Conservation (phyloP, 1,140 invertebrate genomes). For the Pomacea maculata region DNA sequence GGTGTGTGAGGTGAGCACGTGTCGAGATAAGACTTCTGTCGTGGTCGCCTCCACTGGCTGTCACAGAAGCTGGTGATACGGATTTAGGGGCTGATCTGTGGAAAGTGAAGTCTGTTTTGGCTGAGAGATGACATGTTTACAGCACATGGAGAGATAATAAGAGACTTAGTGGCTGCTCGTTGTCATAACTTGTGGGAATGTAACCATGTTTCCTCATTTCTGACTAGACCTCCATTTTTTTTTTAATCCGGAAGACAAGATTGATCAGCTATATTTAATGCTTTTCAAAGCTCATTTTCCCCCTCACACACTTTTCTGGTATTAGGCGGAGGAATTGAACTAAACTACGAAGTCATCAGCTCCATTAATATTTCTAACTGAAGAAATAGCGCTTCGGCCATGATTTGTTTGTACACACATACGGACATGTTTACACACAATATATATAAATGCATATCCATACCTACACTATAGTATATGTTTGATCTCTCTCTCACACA, state of each 20-base stretch:
- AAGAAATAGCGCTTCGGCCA: background rate
- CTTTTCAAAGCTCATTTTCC: no score
- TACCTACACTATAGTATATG: no score
- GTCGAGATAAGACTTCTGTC: background rate
- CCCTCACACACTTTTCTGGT: no score
- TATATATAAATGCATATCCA: background rate
- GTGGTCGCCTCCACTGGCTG: background rate
- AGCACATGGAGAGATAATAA: background rate
- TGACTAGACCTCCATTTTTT: no score
- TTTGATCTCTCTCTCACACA: no score
- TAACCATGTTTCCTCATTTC: no score
- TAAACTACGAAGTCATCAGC: no score
- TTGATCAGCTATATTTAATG: no score
- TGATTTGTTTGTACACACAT: background rate
- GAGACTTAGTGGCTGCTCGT: no score
- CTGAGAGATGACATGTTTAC: background rate
- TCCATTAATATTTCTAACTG: background rate
- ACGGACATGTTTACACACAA: background rate
- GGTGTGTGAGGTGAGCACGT: background rate
- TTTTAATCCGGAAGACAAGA: no score
- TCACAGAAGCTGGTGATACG: background rate
- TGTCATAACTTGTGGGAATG: no score
- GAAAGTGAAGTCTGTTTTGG: background rate
- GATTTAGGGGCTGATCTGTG: background rate
- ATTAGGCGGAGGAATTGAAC: background rate